phyloP scores from a whole-genome alignment of 2,888 invertebrate genomes.

The Heliothis peltigera region DNA sequence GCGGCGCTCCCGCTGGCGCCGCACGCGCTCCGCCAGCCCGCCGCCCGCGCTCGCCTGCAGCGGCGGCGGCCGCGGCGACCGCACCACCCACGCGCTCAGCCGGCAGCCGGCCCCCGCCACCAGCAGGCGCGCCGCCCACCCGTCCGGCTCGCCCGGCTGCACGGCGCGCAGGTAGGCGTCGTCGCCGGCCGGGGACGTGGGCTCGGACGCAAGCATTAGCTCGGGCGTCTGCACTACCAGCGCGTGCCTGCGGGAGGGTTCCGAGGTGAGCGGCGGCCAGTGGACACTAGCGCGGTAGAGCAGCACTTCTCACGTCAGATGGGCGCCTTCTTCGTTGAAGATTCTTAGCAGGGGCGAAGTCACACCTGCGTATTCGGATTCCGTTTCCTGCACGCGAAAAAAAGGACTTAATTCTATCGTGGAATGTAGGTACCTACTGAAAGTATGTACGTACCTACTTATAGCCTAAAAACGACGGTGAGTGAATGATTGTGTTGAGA shows the following conservation, averaged over 20 bases:
- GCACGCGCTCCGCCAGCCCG: conserved; percentile 55
- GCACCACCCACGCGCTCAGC: conserved; percentile 68
- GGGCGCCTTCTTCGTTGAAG: conserved; percentile 77
- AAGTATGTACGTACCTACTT: too few relatives aligned
- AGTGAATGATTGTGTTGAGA: too few relatives aligned
- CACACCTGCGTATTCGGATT: conserved; percentile 80
- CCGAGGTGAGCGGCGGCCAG: conserved; percentile 4
- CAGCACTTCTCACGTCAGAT: conserved; percentile 73
- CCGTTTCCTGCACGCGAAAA: conserved; percentile 69
- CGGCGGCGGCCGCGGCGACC: conserved; percentile 59
- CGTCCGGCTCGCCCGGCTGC: conserved; percentile 22
- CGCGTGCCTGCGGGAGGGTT: conserved; percentile 53
- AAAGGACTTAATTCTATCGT: background rate
- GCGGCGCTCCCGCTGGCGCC: conserved; percentile 51
- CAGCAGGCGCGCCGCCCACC: conserved; percentile 34
- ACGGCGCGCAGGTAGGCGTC: conserved; percentile 17
- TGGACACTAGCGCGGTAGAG: background rate
- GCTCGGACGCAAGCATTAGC: conserved; percentile 53
- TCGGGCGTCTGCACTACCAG: conserved; percentile 60
- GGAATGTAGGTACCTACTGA: background rate
- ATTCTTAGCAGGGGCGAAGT: conserved; percentile 74
- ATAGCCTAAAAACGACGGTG: too few relatives aligned
- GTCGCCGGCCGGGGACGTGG: background rate
- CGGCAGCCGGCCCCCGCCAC: conserved; percentile 57
- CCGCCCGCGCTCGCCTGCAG: conserved; percentile 51